Base-by-base conservation (phyloP, 2,113 vertebrate species). In the Halichoerus grypus region DNA sequence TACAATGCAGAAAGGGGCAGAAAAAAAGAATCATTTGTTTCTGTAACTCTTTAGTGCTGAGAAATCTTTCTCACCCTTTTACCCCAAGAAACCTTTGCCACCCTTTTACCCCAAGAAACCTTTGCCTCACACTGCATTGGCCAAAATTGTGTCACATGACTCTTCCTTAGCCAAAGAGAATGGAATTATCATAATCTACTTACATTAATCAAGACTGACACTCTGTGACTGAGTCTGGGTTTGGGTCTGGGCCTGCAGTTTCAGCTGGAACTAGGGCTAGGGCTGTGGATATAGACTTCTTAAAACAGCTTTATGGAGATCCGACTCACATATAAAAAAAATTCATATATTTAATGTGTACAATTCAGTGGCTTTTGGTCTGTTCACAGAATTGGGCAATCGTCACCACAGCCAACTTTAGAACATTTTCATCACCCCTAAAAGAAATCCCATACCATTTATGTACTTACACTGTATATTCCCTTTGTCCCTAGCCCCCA, bases 81-180 rank as follows among this genome's bases (percentile, higher is more conserved):
- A 69, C 67, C 8, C 14, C 33, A 95, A 91, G 65, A 82, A 76
- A 19, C 8, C 14, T 57, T 95, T 42, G 7, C 61, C 3, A 57
- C 26, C 33, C 8, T 69, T 36, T 69, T 69, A 69, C 67, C 8
- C 14, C 33, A 95, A 88, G 65, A 82, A 76, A 19, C 8, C 14
- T 57, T 95, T 42, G 7, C 61, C 3, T 89, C 3, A 80, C 1
- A 80, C 69, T 16, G 39, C 46, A 24, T 65, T 92, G 46, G 33
- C 26, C 79, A 65, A 91, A 82, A 83, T 65, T 82, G 46, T 33
- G 19, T 77, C 28, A 57, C 24, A 67, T 79, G 31, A 79, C 46
- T 92, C 42, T 94, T 89, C 67, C 39, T 92, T 90, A 86, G 14
- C 46, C 36, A 92, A 77, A 92, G 28, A 80, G 14, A 61, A 46